Evolutionary conservation across 1,140 invertebrate species (phyloP), one percentile per base, ranked within the genome.

Genomic region (Eueides isabella): DNA sequence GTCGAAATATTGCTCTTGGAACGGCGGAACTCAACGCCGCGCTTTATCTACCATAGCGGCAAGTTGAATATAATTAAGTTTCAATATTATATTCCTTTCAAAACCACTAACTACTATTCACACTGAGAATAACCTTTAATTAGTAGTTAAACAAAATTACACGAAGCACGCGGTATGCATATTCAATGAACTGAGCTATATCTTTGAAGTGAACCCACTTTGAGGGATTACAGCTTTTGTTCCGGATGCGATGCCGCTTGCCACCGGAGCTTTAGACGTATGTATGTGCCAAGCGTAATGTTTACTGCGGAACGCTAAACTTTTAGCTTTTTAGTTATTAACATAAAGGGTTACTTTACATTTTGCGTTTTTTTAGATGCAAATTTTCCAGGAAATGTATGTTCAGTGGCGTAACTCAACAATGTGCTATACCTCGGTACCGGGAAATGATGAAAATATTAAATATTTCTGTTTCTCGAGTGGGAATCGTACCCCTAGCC

Each of bases 151-250:
- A 55, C 48, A 26, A 55, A 23, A 55, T 55, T 26, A 55, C 12
- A 26, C 26, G 48, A 55, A 55, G 48, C 48, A 55, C 26, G 23
- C 23, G 48, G 9, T 55, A 55, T 26, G 48, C 48, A 55, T 55
- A 55, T 55, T 55, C 48, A 55, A 55, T 55, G 48, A 55, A 11
- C 48, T 55, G 48, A 55, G 12, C 19, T 19, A 55, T 55, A 55
- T 55, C 48, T 55, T 55, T 55, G 48, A 55, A 55, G 48, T 55
- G 48, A 55, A n/a, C 48, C 48, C 48, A 55, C 48, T 55, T 55
- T 55, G 48, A 55, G 48, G 48, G 48, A 55, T 55, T 55, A 55
- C 48, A 2, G 48, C 48, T 55, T 55, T 55, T 55, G 48, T 55
- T 55, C 41, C 16, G 41, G 16, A 48, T 48, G 41, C n/a, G 41